Evolutionary conservation across 2,113 vertebrate species (phyloP), one percentile per base, ranked within the genome.

Genomic region (Sinocyclocheilus anshuiensis): DNA sequence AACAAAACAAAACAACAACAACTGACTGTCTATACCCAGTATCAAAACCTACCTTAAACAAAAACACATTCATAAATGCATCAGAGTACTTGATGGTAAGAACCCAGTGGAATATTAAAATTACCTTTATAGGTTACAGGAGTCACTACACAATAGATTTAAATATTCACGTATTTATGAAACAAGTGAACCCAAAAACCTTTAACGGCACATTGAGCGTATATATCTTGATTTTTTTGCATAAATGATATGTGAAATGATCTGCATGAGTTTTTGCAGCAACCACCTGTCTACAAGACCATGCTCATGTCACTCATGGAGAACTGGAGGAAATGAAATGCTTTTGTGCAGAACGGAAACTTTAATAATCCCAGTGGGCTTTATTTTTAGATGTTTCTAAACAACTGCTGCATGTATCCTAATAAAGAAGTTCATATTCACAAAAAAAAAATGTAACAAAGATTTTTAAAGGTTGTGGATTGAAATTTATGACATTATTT

Each of bases 331-430:
- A 2, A 57, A 6, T 36, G 18, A 78, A 79, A 55, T 36, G 26
- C 24, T 79, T 79, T 57, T 79, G 16, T 33, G 29, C 45, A 26
- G 50, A 79, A 36, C 74, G 74, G 45, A 77, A 77, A 77, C 16
- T 26, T n/a, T 9, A 77, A 77, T 50, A 50, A 53, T 77, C 74
- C 74, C 74, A 77, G n/a, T 77, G 45, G 74, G 45, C 42, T 78
- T 77, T 78, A 57, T 57, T 53, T 78, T 78, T 57, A 57, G 26
- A 29, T 55, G 71, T 75, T 75, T 12, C 72, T 2, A 75, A 75
- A 24, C 71, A 42, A 74, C 71, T 4, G 6, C 72, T 76, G 13
- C 15, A 2, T 50, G 22, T 26, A 8, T 48, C 74, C n/a, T 24
- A 15, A 76, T 16, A 74, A 74, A 42, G 36, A 74, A 26, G 6